phyloP scores from a whole-genome alignment of 2,113 vertebrate species.

The Scopus umbretta region DNA sequence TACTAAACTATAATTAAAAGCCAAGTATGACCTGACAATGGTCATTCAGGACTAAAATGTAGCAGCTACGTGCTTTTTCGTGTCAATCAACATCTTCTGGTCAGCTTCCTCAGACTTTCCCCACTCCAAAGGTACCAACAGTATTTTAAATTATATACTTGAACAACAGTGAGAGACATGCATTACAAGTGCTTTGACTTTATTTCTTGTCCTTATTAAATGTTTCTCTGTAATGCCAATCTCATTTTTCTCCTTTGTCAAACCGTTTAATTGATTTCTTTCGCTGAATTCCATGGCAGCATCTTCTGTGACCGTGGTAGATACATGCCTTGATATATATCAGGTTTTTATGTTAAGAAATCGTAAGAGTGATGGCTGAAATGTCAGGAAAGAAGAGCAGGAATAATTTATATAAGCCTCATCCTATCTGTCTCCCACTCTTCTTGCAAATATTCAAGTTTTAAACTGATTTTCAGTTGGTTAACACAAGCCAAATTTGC shows the following conservation, averaged over 20 bases:
- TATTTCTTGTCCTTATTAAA: constrained; percentile 15
- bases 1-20: neutral
- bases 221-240: neutral
- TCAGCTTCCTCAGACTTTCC: neutral
- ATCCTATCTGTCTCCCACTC: neutral
- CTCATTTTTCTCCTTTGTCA: constrained; percentile 27
- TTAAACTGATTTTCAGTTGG: neutral
- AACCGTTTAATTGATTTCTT: constrained; percentile 6
- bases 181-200: neutral
- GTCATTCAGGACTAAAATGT: neutral
- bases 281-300: neutral
- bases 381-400: neutral
- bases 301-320: neutral
- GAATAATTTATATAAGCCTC: neutral
- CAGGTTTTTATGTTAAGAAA: neutral
- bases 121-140: neutral
- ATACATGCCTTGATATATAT: neutral
- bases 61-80: neutral
- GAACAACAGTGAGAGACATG: neutral
- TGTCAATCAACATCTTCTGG: neutral
- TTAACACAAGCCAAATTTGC: neutral
- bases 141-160: neutral
- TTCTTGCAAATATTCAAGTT: neutral
- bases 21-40: neutral
- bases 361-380: neutral